Percentiles rank a stretch among this genome's conserved stretches.
Evolutionary conservation across 1,140 invertebrate species (phyloP).

Genomic region (Drosophila ogumai): DNA sequence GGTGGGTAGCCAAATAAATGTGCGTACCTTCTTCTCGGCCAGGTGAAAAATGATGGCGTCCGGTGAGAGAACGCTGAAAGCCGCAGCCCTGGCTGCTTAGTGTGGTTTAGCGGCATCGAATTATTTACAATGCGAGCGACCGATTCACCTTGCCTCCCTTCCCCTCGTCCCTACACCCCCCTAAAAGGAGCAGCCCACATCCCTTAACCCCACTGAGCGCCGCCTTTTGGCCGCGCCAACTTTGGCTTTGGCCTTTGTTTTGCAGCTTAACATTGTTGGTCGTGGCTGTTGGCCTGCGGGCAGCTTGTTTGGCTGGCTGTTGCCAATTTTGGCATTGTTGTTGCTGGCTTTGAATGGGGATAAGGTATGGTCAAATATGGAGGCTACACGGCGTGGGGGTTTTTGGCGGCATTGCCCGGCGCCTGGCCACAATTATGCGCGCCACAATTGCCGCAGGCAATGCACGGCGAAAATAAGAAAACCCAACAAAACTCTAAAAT

Average conservation of each 20-base stretch:
- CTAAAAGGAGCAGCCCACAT: background rate
- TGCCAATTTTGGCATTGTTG: slow-evolving; percentile 56
- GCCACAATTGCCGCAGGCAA: slow-evolving; percentile 67
- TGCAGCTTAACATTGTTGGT: slow-evolving; percentile 69
- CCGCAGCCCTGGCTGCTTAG: slow-evolving; percentile 53
- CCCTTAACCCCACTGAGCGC: slow-evolving; percentile 8
- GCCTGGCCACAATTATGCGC: slow-evolving; percentile 73
- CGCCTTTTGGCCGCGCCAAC: slow-evolving; percentile 43
- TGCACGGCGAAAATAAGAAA: slow-evolving; percentile 36
- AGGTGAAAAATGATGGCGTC: slow-evolving; percentile 60
- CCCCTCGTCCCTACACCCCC: background rate
- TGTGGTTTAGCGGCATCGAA: slow-evolving; percentile 69
- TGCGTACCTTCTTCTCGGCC: slow-evolving; percentile 23
- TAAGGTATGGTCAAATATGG: slow-evolving; percentile 42
- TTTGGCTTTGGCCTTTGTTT: slow-evolving; percentile 71
- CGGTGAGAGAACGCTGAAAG: slow-evolving; percentile 28
- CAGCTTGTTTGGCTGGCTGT: slow-evolving; percentile 61
- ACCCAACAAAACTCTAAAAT: slow-evolving; percentile 63
- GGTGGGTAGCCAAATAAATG: slow-evolving; percentile 48
- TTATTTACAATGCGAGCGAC: slow-evolving; percentile 66
- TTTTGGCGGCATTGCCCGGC: slow-evolving; percentile 23
- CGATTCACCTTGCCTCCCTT: slow-evolving; percentile 8
- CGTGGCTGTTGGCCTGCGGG: slow-evolving; percentile 62
- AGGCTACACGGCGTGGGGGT: background rate
- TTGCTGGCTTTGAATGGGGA: slow-evolving; percentile 41